Conservation (phyloP, 2,113 vertebrate genomes). For the Melanerpes formicivorus region DNA sequence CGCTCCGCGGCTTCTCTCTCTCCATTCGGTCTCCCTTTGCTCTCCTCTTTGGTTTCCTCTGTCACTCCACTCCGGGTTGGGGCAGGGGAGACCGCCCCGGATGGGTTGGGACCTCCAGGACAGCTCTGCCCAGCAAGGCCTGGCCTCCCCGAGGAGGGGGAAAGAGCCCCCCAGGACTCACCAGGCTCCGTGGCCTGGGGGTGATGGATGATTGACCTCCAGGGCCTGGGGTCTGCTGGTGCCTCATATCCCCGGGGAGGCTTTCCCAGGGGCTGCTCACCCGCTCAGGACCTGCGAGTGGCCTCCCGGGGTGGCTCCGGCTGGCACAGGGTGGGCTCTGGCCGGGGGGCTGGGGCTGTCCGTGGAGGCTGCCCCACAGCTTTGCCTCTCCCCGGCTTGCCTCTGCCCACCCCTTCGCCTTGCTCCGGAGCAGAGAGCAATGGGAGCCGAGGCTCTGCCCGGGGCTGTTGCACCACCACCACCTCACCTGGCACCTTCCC, state of each 20-base stretch:
- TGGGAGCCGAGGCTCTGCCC: not conserved
- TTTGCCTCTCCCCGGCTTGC: not conserved
- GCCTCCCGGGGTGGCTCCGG: not conserved
- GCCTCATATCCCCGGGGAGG: not conserved
- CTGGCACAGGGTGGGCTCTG: not conserved
- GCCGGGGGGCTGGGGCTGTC: not conserved
- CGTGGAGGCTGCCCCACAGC: not conserved
- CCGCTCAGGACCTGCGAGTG: not conserved
- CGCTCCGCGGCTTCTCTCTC: not conserved
- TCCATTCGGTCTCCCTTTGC: not conserved
- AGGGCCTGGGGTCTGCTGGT: not conserved
- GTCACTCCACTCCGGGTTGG: not conserved
- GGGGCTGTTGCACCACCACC: not conserved
- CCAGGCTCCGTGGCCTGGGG: not conserved
- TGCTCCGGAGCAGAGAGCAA: fast-evolving
- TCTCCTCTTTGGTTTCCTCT: slow-evolving; percentile 30
- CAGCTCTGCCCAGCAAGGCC: not conserved
- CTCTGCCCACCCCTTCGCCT: not conserved
- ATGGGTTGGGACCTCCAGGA: not conserved
- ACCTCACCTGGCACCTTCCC: not conserved
- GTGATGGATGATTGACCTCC: not conserved
- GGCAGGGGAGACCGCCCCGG: not conserved
- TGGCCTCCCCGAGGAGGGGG: not conserved
- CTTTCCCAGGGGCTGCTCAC: not conserved
- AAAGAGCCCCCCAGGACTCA: not conserved